phyloP scores from a whole-genome alignment of 2,888 invertebrate species.

The Mesoligia furuncula region DNA sequence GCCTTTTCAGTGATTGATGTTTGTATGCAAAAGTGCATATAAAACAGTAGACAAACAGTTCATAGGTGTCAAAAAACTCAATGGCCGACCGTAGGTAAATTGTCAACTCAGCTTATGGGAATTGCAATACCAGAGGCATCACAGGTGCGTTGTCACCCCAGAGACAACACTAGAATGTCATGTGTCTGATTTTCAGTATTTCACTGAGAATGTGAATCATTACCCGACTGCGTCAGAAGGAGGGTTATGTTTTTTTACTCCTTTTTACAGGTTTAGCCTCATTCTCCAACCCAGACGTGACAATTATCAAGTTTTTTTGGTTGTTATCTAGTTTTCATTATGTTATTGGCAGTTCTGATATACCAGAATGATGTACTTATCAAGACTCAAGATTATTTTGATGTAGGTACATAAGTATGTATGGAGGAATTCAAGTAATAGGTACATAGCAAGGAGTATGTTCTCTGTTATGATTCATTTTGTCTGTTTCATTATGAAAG shows the following conservation, averaged over 20 bases:
- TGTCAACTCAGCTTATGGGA: background rate
- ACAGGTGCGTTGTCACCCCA: background rate
- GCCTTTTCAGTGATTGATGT: too few relatives aligned
- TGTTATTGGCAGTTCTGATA: background rate
- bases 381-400: background rate
- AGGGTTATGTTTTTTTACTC: too few relatives aligned
- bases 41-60: background rate
- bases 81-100: background rate
- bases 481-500: background rate
- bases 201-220: background rate
- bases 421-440: constrained; percentile 1
- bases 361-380: constrained; percentile 16
- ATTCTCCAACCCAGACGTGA: background rate
- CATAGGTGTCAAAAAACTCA: background rate
- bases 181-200: too few relatives aligned
- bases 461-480: constrained; percentile 21
- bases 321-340: background rate
- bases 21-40: background rate
- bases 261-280: background rate
- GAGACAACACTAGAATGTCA: background rate
- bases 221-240: too few relatives aligned
- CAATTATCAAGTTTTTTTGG: background rate
- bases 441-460: background rate
- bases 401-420: background rate
- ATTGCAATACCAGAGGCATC: background rate